Conservation (phyloP, 2,113 vertebrate genomes). For the human region DNA sequence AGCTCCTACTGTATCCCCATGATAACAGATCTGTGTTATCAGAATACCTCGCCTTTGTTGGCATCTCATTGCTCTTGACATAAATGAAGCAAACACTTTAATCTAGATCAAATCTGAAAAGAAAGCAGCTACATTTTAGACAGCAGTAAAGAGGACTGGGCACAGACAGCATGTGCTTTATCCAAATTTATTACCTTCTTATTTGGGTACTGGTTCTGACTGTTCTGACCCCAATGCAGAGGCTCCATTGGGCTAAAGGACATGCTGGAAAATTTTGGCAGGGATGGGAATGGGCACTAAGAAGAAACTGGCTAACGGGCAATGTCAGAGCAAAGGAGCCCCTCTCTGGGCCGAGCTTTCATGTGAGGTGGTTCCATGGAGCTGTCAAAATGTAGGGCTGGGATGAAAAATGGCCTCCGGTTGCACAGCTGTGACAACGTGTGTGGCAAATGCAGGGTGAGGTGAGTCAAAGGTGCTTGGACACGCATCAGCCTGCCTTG, state of each 20-base stretch:
- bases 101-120: neutral
- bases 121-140: neutral
- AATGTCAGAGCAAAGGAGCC: neutral
- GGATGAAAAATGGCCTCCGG: neutral
- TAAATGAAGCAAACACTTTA: neutral
- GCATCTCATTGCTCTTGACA: neutral
- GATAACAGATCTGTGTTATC: neutral
- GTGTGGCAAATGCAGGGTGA: neutral
- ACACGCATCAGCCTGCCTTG: fast-evolving
- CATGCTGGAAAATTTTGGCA: neutral
- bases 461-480: neutral
- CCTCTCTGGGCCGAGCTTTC: neutral
- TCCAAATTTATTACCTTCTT: neutral
- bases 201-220: neutral
- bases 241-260: neutral
- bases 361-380: neutral
- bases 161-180: neutral
- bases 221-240: neutral
- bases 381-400: neutral
- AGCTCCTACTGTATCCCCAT: neutral
- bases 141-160: neutral
- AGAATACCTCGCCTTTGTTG: neutral
- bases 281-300: neutral
- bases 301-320: fast-evolving
- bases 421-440: neutral